phyloP scores from a whole-genome alignment of 2,113 vertebrate genomes.

The Epinephelus lanceolatus region DNA sequence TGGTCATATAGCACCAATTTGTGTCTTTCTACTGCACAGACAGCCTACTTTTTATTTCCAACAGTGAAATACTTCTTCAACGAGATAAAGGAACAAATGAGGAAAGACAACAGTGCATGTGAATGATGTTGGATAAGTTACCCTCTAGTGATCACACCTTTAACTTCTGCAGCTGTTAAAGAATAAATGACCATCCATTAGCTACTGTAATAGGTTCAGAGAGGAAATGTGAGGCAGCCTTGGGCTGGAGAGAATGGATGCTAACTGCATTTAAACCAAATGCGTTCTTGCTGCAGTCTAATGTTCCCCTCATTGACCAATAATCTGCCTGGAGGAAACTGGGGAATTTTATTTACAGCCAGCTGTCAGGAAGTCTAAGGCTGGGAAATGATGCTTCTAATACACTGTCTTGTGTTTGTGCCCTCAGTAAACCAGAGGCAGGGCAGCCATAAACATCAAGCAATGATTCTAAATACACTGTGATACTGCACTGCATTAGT shows the following conservation, averaged over 20 bases:
- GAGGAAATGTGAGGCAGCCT: conserved; percentile 10
- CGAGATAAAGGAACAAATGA: background rate
- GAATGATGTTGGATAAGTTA: background rate
- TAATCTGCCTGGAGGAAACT: conserved; percentile 42
- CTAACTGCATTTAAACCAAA: conserved; percentile 55
- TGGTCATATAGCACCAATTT: no score
- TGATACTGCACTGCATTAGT: background rate
- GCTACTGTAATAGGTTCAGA: conserved; percentile 2
- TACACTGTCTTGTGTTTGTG: conserved; percentile 5
- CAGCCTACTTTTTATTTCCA: no score
- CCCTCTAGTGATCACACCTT: conserved; percentile 1
- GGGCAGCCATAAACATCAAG: background rate
- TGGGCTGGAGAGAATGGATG: conserved; percentile 6
- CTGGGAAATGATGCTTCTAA: conserved; percentile 46
- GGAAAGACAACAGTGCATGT: background rate
- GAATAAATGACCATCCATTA: conserved; percentile 2
- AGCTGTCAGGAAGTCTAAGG: conserved; percentile 33
- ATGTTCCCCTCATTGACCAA: conserved; percentile 35
- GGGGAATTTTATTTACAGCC: conserved; percentile 43
- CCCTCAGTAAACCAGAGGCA: conserved; percentile 5
- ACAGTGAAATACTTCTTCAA: no score
- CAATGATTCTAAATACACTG: background rate
- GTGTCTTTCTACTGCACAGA: no score
- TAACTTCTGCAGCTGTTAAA: conserved; percentile 19
- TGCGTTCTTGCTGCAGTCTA: conserved; percentile 49